Evolutionary conservation across 2,888 invertebrate species (phyloP).

Genomic region (Stenolophus ochropezus): DNA sequence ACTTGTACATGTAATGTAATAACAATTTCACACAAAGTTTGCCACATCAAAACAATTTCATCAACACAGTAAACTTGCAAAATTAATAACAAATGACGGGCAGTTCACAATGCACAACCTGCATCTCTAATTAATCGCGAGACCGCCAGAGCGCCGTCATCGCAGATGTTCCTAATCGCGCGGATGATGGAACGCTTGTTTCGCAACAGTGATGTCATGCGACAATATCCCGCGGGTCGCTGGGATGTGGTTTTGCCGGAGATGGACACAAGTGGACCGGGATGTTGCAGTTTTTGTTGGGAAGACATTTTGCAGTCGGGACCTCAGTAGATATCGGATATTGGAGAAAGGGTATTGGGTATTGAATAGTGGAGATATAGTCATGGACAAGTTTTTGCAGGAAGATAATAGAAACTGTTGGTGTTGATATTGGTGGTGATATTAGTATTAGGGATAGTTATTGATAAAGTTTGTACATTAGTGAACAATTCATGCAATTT

Average conservation of each 20-base stretch:
- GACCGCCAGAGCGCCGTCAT: neutral
- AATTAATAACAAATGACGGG: neutral
- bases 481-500: neutral
- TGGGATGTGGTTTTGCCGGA: neutral
- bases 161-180: conserved; percentile 32
- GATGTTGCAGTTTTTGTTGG: neutral
- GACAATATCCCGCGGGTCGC: neutral
- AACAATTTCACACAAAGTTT: neutral
- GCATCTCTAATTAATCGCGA: conserved; percentile 22
- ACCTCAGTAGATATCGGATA: neutral
- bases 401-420: no score
- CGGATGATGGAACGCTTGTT: conserved; percentile 23
- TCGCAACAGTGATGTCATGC: neutral
- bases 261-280: neutral
- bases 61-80: neutral
- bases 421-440: neutral
- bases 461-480: neutral
- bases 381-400: neutral
- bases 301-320: neutral
- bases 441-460: neutral
- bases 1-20: neutral
- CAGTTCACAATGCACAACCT: neutral
- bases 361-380: neutral
- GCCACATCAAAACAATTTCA: neutral
- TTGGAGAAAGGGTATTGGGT: no score